Evolutionary conservation across 2,888 invertebrate genomes (phyloP).

Genomic region (Scaptodrosophila latifasciaeformis): DNA sequence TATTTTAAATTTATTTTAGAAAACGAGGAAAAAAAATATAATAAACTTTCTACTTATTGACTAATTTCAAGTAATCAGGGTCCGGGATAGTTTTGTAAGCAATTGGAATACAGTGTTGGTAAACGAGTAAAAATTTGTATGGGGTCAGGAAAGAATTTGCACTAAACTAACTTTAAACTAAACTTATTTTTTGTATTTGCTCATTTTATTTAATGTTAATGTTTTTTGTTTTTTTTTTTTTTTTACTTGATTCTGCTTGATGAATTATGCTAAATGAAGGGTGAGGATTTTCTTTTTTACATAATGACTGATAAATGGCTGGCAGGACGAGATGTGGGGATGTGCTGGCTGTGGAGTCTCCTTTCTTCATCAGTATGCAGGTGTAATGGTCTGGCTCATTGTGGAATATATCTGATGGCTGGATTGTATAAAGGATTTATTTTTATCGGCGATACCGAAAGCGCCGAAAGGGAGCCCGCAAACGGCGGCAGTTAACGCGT

Average conservation of each 20-base stretch:
- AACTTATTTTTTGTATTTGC: slow-evolving; percentile 45
- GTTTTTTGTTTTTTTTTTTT: slow-evolving; percentile 17
- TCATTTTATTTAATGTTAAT: neutral
- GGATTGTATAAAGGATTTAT: too few species aligned
- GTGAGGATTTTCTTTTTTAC: too few species aligned
- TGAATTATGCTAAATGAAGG: slow-evolving; percentile 44
- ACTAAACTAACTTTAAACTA: slow-evolving; percentile 58
- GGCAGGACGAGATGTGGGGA: slow-evolving; percentile 16
- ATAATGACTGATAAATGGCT: too few species aligned
- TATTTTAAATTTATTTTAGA: slow-evolving; percentile 7
- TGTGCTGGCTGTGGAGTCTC: slow-evolving; percentile 30
- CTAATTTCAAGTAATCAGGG: too few species aligned
- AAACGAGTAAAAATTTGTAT: slow-evolving; percentile 22
- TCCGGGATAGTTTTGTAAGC: too few species aligned
- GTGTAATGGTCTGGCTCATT: too few species aligned
- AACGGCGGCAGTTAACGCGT: slow-evolving; percentile 70
- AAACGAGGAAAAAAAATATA: slow-evolving; percentile 14
- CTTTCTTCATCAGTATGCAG: neutral
- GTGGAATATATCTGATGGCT: too few species aligned
- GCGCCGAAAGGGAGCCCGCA: slow-evolving; percentile 71
- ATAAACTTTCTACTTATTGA: slow-evolving; percentile 36
- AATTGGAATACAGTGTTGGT: too few species aligned
- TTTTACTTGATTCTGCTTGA: neutral
- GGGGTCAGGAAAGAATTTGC: slow-evolving; percentile 40
- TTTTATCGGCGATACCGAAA: slow-evolving; percentile 73